Percentiles rank a stretch among this genome's conserved stretches.
These are phyloP conservation scores for Pituophis catenifer DNA, from an alignment of 2,113 vertebrate genomes.

Conservation along the genomic window DNA sequence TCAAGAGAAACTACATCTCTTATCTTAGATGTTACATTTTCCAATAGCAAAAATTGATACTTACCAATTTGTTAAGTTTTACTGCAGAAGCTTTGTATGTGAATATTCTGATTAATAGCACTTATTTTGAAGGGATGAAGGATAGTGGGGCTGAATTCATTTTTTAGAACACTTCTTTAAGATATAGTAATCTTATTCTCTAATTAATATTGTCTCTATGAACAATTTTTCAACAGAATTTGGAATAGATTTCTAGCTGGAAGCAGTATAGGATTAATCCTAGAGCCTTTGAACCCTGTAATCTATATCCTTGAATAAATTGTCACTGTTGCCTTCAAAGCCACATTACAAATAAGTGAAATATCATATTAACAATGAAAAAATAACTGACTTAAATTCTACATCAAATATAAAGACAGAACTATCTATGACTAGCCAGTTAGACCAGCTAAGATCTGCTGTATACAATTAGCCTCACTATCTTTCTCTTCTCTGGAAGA, in stretches of 20 bases:
- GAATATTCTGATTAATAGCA: neutral
- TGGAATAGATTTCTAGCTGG: neutral
- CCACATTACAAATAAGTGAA: neutral
- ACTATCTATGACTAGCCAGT: neutral
- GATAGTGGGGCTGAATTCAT: neutral
- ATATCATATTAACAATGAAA: slow-evolving; percentile 3
- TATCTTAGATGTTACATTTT: neutral
- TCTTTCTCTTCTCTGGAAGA: slow-evolving; percentile 43
- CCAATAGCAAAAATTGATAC: neutral
- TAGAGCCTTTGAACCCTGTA: neutral
- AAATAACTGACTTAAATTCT: neutral
- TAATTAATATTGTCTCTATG: neutral
- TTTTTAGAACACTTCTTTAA: neutral
- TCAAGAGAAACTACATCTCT: neutral
- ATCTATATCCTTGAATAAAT: fast-evolving
- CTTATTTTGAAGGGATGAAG: neutral
- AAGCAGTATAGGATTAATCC: neutral
- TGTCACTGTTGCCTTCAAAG: fast-evolving
- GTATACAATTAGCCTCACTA: neutral
- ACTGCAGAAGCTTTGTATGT: neutral
- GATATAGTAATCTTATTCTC: neutral
- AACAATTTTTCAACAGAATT: neutral
- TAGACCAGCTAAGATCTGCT: neutral
- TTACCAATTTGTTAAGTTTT: neutral
- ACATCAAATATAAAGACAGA: neutral